Evolutionary conservation across 1,140 invertebrate species (phyloP), one percentile per base, ranked within the genome.

Genomic region (Drosophila rufa): DNA sequence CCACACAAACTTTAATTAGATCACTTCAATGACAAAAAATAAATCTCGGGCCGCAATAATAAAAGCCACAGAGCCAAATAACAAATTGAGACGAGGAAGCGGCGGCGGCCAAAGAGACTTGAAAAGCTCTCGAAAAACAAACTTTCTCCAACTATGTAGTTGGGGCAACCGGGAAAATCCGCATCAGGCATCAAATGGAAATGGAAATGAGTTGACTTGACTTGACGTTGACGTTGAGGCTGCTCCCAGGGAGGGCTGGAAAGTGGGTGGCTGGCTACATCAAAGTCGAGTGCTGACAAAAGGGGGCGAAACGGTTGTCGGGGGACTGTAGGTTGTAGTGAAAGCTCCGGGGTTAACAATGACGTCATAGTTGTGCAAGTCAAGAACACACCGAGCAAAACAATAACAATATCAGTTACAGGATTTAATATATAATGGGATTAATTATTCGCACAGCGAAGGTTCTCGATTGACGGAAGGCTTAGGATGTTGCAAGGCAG

Each of bases 271-370:
- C 17, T 38, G n/a, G 38, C 47, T 45, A 55, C 69, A 80, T 80
- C 67, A 67, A 80, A 79, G 62, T 68, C 25, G 45, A 68, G 73
- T 56, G 47, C 38, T 51, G 46, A 12, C 22, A 33, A 22, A 25
- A 56, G 59, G 59, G 11, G 17, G 25, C 25, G 53, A 9, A 33
- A 17, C 22, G 30, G 19, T 19, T 30, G 15, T 55, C 40, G 12
- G 25, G 42, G 3, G 40, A 6, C n/a, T 55, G 25, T 7, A n/a
- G 42, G 36, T 17, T 25, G 17, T 61, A 78, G 59, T 65, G 68
- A 89, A 89, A 90, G 85, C 86, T 89, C 70, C 75, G 82, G 85
- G 85, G 86, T 80, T 90, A 90, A 85, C 85, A 76, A 65, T 90
- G 85, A 90, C 85, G 85, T 90, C 85, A 90, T 79, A 55, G 81